These are phyloP conservation scores for Hybos culiciformis DNA, from an alignment of 2,888 invertebrate species.

Conservation along the genomic window DNA sequence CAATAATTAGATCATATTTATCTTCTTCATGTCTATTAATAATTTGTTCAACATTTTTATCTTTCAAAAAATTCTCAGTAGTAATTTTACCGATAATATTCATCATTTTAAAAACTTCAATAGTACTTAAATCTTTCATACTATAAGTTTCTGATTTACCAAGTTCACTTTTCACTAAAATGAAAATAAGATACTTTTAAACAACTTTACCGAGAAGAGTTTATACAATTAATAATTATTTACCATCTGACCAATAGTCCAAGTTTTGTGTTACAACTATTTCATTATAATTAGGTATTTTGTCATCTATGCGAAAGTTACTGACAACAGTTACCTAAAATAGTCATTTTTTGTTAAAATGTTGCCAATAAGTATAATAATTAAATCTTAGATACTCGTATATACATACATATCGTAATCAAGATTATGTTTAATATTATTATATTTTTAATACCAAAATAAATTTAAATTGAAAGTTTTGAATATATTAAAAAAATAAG, in stretches of 20 bases:
- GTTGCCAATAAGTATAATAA: background rate
- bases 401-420: background rate
- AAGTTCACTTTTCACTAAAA: constrained; percentile 14
- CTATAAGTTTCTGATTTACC: constrained; percentile 12
- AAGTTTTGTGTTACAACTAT: constrained; percentile 25
- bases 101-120: constrained; percentile 22
- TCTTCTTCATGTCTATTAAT: constrained; percentile 20
- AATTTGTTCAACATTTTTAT: constrained; percentile 18
- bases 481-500: background rate
- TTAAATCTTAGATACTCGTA: background rate
- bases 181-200: no score
- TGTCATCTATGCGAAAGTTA: constrained; percentile 29
- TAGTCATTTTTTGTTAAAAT: background rate
- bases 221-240: no score
- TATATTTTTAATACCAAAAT: background rate
- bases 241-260: constrained; percentile 26
- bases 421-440: background rate
- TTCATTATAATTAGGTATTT: constrained; percentile 27
- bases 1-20: constrained; percentile 33
- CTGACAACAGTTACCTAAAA: constrained; percentile 28
- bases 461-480: background rate
- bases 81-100: constrained; percentile 23
- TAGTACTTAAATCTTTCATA: constrained; percentile 15
- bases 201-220: no score
- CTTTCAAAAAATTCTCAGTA: constrained; percentile 25